Evolutionary conservation across 2,888 invertebrate genomes (phyloP), one percentile per base, ranked within the genome.

Genomic region (Plemyria rubiginata): DNA sequence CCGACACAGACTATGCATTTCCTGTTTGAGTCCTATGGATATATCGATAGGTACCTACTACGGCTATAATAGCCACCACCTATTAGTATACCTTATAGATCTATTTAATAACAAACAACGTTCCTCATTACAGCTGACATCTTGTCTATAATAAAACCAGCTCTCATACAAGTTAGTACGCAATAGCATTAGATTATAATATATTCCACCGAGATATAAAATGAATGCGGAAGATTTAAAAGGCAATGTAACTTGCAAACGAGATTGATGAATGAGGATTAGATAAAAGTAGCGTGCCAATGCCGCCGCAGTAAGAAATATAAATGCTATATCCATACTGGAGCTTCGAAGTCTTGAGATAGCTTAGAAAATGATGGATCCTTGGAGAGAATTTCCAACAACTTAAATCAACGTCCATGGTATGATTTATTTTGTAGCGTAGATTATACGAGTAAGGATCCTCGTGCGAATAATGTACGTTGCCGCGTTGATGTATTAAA

Each of bases 241-340:
- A 60, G 54, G 55, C 55, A 60, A 56, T 64, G 56, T 60, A 53
- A 60, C 59, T 64, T 64, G 63, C 59, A 60, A 64, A 56, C 48
- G 56, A 64, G 64, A 64, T 64, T 60, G 64, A 64, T 64, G 60
- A 64, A 64, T 60, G 55, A 48, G 64, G 60, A 64, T 64, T 64
- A 64, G 56, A 64, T 64, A 64, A 64, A 64, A 55, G 48, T 60
- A 41, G 59, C 63, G 54, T 59, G 63, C 63, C 63, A 63, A 64
- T 49, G 53, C 60, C 50, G 45, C 56, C 50, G 45, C 56, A 60
- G 60, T 59, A 59, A 59, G 56, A 56, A 64, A 64, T 60, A 60
- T 53, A 60, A 56, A 64, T 64, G 40, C 56, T 56, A 51, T 63
- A 51, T 63, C 60, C 43, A 55, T 59, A 63, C 43, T 38, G 49